These are phyloP conservation scores for Amazona guildingii DNA, from an alignment of 2,113 vertebrate genomes.

Conservation along the genomic window DNA sequence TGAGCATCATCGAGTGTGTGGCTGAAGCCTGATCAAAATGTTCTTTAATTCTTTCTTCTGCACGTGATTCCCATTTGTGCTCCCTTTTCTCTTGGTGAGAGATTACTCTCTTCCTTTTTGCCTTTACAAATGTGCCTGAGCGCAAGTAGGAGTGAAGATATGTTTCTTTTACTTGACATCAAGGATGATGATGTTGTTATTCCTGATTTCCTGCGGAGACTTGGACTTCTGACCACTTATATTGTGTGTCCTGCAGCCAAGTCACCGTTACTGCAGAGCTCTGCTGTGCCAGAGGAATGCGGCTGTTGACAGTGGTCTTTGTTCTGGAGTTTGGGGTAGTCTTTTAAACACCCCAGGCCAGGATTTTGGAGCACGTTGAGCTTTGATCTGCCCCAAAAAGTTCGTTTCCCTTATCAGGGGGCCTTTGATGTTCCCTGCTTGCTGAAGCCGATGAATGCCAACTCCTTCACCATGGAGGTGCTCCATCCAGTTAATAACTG, in stretches of 20 bases:
- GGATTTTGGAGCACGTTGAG: neutral
- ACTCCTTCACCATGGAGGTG: neutral
- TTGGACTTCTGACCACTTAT: neutral
- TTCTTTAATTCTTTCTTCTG: neutral
- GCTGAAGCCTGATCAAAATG: neutral
- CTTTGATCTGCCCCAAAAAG: neutral
- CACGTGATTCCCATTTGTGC: accelerated
- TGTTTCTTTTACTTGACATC: neutral
- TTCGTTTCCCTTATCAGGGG: neutral
- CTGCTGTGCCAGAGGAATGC: neutral
- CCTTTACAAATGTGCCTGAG: neutral
- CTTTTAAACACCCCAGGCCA: neutral
- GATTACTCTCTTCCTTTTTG: neutral
- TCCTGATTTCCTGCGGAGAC: neutral
- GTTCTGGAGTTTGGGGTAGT: neutral
- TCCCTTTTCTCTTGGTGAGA: neutral
- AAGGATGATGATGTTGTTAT: neutral
- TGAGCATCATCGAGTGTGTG: neutral
- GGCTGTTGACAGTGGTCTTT: neutral
- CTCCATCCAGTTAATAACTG: neutral
- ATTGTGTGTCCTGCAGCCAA: neutral
- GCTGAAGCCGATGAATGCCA: neutral
- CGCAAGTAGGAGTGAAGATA: accelerated
- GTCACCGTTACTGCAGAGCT: neutral
- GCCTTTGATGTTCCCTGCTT: constrained; percentile 17